phyloP scores from a whole-genome alignment of 2,797 vertebrate genomes.

The Oophaga sylvatica region DNA sequence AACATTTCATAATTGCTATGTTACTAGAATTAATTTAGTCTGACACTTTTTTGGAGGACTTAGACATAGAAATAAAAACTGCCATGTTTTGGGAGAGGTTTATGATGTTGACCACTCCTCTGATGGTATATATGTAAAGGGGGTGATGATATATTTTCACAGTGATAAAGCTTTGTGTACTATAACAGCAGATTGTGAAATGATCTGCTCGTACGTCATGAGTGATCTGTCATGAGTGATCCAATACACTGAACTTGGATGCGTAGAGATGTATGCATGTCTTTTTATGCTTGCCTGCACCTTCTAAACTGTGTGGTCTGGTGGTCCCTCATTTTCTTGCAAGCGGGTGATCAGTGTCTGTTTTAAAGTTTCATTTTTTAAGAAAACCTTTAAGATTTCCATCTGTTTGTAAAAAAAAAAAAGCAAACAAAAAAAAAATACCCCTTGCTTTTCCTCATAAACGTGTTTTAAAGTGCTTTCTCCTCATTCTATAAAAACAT shows the following conservation, averaged over 20 bases:
- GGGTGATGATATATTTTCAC: constrained; percentile 54
- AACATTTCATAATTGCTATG: constrained; percentile 59
- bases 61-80: constrained; percentile 44
- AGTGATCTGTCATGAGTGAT: constrained; percentile 58
- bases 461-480: constrained; percentile 10
- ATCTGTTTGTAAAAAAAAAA: constrained; percentile 25
- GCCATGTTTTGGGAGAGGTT: constrained; percentile 49
- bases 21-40: constrained; percentile 51
- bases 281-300: constrained; percentile 62
- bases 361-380: constrained; percentile 36
- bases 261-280: constrained; percentile 62
- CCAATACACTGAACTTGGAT: constrained; percentile 57
- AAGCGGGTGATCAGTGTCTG: constrained; percentile 53
- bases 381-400: constrained; percentile 42
- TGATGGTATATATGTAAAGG: constrained; percentile 44
- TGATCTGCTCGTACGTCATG: constrained; percentile 57
- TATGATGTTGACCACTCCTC: constrained; percentile 29
- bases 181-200: constrained; percentile 48
- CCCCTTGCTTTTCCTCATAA: constrained; percentile 44
- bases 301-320: constrained; percentile 59
- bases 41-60: constrained; percentile 39
- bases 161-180: constrained; percentile 58
- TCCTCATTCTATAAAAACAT: constrained; percentile 28
- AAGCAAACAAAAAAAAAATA: not conserved
- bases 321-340: constrained; percentile 45